These are phyloP conservation scores for Nipponacmea schrenckii DNA, from an alignment of 2,888 invertebrate genomes.

Conservation along the genomic window DNA sequence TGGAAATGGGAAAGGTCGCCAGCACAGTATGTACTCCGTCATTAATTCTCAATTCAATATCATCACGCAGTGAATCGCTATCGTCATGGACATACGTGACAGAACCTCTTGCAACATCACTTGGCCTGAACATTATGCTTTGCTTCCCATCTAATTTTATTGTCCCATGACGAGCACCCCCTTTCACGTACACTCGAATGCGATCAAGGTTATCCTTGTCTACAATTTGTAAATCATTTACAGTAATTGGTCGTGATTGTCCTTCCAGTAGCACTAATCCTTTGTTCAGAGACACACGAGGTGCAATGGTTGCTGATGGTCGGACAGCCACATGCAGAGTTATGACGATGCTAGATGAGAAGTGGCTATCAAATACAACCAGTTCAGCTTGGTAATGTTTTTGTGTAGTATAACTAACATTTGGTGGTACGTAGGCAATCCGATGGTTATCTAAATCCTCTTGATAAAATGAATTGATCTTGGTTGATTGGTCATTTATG, in stretches of 20 bases:
- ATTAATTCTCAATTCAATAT: conserved; percentile 60
- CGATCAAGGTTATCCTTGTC: conserved; percentile 62
- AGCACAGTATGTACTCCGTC: conserved; percentile 61
- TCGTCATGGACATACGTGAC: conserved; percentile 64
- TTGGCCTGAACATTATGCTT: conserved; percentile 56
- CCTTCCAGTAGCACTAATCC: conserved; percentile 65
- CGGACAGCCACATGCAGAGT: conserved; percentile 64
- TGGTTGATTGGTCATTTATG: conserved; percentile 59
- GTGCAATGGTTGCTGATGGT: conserved; percentile 59
- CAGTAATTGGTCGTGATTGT: conserved; percentile 56
- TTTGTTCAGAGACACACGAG: conserved; percentile 58
- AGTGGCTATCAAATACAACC: conserved; percentile 63
- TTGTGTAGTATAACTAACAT: conserved; percentile 50
- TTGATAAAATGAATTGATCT: conserved; percentile 62
- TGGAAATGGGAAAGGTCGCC: conserved; percentile 61
- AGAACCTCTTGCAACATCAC: conserved; percentile 52
- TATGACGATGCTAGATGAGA: conserved; percentile 60
- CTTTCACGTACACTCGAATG: conserved; percentile 59
- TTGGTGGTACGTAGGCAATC: conserved; percentile 66
- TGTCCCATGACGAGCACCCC: conserved; percentile 61
- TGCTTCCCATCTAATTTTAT: conserved; percentile 55
- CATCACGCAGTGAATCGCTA: conserved; percentile 60
- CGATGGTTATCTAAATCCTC: conserved; percentile 62
- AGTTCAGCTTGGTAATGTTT: conserved; percentile 61
- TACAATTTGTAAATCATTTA: conserved; percentile 58